Base-by-base conservation (phyloP, 2,888 invertebrate species). In the Mamestra brassicae region DNA sequence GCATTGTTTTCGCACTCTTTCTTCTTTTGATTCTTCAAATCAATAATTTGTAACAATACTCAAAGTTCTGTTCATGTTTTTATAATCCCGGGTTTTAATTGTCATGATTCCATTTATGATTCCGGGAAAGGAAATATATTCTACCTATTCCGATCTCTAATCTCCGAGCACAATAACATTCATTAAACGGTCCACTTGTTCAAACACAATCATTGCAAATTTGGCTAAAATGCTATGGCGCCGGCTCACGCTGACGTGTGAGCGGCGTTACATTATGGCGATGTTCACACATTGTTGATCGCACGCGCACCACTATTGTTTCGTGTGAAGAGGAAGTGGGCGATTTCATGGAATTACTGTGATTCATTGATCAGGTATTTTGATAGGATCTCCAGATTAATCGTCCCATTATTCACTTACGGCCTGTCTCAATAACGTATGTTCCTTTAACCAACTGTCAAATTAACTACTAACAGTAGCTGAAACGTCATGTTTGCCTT, bases 131-230 rank as follows among this genome's bases (percentile, higher is more conserved):
- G n/a, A n/a, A 26, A 26, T 26, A 26, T 26, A 26, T 0, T 26
- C 26, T 26, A 26, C 26, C 26, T 26, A 26, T 26, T 26, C 26
- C 26, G 26, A 26, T 26, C 26, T 26, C 26, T 26, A 1, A 26
- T 26, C 26, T 26, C 26, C 0, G 4, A 72, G 58, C 7, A 78
- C 60, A 77, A 82, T 78, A 26, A 61, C 34, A 42, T 42, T 68
- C 5, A 65, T 78, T 68, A 78, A 83, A 52, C 54, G 17, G 50
- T 26, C 34, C 73, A 73, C 10, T 73, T 78, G 68, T 61, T 11
- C 61, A 80, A 64, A 80, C 66, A 52, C 26, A 68, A 72, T 61
- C 57, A 57, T 36, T 72, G 72, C 36, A 69, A 83, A 80, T 80
- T 45, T 72, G 11, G 47, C 54, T 34, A 63, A 68, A 77, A 77